A percentile compares a stretch with the other conserved stretches of the same genome.
phyloP scores from a whole-genome alignment of 2,113 vertebrate species.

The Balaenoptera acutorostrata region DNA sequence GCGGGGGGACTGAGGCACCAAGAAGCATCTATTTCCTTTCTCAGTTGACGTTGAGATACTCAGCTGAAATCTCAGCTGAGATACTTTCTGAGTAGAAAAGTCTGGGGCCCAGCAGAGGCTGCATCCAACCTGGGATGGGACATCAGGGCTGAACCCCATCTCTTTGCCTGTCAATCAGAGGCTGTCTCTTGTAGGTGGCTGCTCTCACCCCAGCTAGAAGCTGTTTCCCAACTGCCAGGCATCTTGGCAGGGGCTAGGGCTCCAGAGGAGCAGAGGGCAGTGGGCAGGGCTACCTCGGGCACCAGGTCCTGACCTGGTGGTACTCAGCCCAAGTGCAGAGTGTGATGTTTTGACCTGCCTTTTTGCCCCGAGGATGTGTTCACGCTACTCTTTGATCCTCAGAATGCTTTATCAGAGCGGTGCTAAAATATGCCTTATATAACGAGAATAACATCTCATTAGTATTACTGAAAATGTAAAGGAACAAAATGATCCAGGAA shows the following conservation, averaged over 20 bases:
- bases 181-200: not conserved
- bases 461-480: conserved; percentile 40
- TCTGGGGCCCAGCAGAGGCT: not conserved
- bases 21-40: not conserved
- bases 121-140: not conserved
- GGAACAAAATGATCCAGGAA: conserved; percentile 18
- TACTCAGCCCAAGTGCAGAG: not conserved
- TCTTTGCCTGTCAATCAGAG: not conserved
- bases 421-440: not conserved
- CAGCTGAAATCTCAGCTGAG: not conserved
- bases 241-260: not conserved
- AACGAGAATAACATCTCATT: conserved; percentile 38
- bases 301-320: conserved; percentile 1
- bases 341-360: conserved; percentile 15
- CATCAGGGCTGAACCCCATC: not conserved
- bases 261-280: not conserved
- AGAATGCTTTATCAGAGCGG: conserved; percentile 34
- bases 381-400: conserved; percentile 16
- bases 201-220: not conserved
- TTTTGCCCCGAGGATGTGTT: conserved; percentile 32
- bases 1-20: not conserved
- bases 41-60: not conserved
- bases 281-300: not conserved
- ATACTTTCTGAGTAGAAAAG: not conserved
- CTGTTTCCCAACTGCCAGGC: not conserved